Evolutionary conservation across 2,888 invertebrate genomes (phyloP), one percentile per base, ranked within the genome.

Genomic region (Adela reaumurella): DNA sequence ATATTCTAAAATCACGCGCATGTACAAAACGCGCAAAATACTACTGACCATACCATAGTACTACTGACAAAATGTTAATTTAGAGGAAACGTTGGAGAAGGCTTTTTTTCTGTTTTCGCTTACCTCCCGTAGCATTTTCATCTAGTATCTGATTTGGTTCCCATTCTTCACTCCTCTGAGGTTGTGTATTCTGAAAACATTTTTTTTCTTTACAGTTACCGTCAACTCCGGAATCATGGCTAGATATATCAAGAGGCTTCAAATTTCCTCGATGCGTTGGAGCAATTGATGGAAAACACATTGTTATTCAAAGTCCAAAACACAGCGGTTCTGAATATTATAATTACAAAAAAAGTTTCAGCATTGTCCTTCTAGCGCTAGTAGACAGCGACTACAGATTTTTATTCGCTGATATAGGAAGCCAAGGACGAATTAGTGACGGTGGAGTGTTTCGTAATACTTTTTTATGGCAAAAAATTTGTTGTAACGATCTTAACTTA

Each of bases 291-390:
- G 60, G 62, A 1, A 61, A 58, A 49, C 60, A 61, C 50, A 53
- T 59, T 17, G 48, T 53, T 3, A 56, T 62, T 47, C 51, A 56
- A 51, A 51, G 54, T 16, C 62, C 62, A 14, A n/a, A 49, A 18
- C 53, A 60, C 19, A 54, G 54, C 48, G 61, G 62, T 18, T 58
- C 59, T 14, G 49, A 55, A 45, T 62, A 51, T 51, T 60, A 52
- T 49, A 64, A 63, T 52, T 62, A 62, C 49, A 61, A 64, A 56
- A 54, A 56, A 42, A 54, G 43, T 20, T 57, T 53, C 46, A 62
- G 61, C 52, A 54, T 64, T 19, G 60, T 60, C 18, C 52, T 62
- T 16, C 51, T 62, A 46, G 62, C 58, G 20, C 29, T 57, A 29
- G 59, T 61, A 50, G 59, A 62, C 51, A 56, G 56, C 2, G 54